These are phyloP conservation scores for Sarcophaga subvicina DNA, from an alignment of 2,888 invertebrate species.

Conservation along the genomic window DNA sequence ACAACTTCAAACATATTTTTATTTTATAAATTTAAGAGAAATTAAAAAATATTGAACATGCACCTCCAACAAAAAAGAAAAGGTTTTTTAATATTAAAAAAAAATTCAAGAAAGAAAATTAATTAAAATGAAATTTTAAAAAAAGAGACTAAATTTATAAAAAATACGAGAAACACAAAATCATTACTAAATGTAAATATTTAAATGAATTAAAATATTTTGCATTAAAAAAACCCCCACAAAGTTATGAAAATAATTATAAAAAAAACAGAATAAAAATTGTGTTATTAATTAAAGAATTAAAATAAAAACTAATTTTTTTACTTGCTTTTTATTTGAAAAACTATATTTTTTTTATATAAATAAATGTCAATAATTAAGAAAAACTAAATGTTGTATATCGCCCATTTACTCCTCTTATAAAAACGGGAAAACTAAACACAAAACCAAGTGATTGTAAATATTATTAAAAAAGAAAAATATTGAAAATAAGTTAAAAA, in stretches of 20 bases:
- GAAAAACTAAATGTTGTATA: slow-evolving; percentile 64
- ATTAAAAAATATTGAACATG: slow-evolving; percentile 38
- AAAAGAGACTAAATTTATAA: slow-evolving; percentile 50
- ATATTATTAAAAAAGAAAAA: slow-evolving; percentile 49
- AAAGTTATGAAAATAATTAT: slow-evolving; percentile 28
- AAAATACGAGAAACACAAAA: slow-evolving; percentile 7
- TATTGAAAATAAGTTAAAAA: slow-evolving; percentile 2
- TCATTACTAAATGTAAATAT: slow-evolving; percentile 54
- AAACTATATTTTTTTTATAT: slow-evolving; percentile 52
- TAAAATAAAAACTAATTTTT: slow-evolving; percentile 15
- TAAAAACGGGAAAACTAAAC: background rate
- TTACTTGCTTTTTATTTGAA: slow-evolving; percentile 3
- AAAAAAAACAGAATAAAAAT: slow-evolving; percentile 13
- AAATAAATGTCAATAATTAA: slow-evolving; percentile 65
- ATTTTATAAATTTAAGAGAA: slow-evolving; percentile 26
- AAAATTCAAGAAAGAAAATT: background rate
- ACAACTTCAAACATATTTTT: slow-evolving; percentile 45
- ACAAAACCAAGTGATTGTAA: slow-evolving; percentile 62
- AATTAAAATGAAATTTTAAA: slow-evolving; percentile 19
- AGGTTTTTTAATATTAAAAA: slow-evolving; percentile 48
- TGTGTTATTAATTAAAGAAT: slow-evolving; percentile 61
- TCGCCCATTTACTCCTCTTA: slow-evolving; percentile 15
- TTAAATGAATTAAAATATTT: slow-evolving; percentile 28
- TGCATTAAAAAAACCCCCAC: slow-evolving; percentile 34
- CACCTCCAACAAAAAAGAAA: slow-evolving; percentile 47